Conservation (phyloP, 1,140 invertebrate genomes). For the Pseudomyrmex pallidus region DNA sequence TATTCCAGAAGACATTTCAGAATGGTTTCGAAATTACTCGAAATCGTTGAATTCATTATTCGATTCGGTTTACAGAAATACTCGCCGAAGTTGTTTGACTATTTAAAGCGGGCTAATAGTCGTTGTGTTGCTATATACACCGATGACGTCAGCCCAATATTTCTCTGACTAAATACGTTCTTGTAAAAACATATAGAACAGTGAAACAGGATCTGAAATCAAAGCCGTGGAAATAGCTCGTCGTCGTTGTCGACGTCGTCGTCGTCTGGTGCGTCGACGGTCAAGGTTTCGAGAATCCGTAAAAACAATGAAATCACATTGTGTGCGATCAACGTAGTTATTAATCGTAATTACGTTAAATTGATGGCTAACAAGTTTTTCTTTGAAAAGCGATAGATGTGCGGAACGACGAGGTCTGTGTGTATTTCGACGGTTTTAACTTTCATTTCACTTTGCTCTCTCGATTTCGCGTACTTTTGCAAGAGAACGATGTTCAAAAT, state of each 20-base stretch:
- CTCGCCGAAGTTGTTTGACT: constrained; percentile 15
- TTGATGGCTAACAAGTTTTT: too few species aligned
- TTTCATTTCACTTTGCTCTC: constrained; percentile 5
- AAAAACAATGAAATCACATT: constrained; percentile 14
- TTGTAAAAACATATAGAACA: constrained; percentile 9
- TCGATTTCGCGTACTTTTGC: not conserved
- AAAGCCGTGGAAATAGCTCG: constrained; percentile 15
- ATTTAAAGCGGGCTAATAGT: constrained; percentile 50
- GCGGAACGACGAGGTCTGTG: not conserved
- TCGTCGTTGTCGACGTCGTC: too few species aligned
- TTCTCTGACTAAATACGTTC: constrained; percentile 45
- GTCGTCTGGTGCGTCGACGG: not conserved
- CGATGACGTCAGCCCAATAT: constrained; percentile 40
- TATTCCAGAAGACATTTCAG: too few species aligned
- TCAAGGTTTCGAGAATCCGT: constrained; percentile 12
- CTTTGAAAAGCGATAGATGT: too few species aligned
- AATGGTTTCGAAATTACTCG: not conserved
- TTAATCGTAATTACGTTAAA: not conserved
- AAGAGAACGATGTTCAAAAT: not conserved
- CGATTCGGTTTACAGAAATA: constrained; percentile 4
- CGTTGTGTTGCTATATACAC: constrained; percentile 33
- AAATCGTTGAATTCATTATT: not conserved
- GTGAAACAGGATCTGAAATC: constrained; percentile 39
- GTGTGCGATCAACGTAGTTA: not conserved
- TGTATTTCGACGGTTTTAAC: not conserved